These are phyloP conservation scores for Leptinotarsa tumamoca DNA, from an alignment of 2,888 invertebrate species.

Conservation along the genomic window DNA sequence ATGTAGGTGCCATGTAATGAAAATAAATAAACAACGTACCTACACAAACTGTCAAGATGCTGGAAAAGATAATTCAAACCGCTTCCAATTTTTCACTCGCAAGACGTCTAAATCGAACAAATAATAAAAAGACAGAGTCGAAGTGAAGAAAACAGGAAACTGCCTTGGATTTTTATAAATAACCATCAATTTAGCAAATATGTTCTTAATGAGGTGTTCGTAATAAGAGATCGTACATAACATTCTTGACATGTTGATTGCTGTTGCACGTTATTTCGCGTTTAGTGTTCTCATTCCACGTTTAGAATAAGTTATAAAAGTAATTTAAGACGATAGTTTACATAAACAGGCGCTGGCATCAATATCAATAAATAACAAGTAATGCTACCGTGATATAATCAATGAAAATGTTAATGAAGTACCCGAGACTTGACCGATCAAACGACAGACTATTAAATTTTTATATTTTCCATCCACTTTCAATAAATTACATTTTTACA, in stretches of 20 bases:
- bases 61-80: neutral
- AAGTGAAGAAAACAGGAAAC: slow-evolving; percentile 46
- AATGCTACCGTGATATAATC: slow-evolving; percentile 22
- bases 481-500: neutral
- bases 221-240: slow-evolving; percentile 52
- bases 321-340: slow-evolving; percentile 42
- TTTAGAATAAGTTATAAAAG: slow-evolving; percentile 46
- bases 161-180: slow-evolving; percentile 46
- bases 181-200: slow-evolving; percentile 52
- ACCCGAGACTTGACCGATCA: neutral
- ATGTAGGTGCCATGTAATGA: no score
- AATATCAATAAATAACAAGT: slow-evolving; percentile 43
- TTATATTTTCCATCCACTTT: slow-evolving; percentile 9
- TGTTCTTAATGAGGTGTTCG: slow-evolving; percentile 50
- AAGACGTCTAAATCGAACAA: slow-evolving; percentile 22
- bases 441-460: neutral
- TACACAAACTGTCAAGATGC: neutral
- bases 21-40: neutral
- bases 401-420: slow-evolving; percentile 13
- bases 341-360: slow-evolving; percentile 37
- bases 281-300: slow-evolving; percentile 39
- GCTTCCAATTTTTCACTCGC: neutral
- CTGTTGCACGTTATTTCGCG: slow-evolving; percentile 41
- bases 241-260: slow-evolving; percentile 50
- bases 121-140: slow-evolving; percentile 19